phyloP scores from a whole-genome alignment of 2,113 vertebrate genomes.

The Albula glossodonta region DNA sequence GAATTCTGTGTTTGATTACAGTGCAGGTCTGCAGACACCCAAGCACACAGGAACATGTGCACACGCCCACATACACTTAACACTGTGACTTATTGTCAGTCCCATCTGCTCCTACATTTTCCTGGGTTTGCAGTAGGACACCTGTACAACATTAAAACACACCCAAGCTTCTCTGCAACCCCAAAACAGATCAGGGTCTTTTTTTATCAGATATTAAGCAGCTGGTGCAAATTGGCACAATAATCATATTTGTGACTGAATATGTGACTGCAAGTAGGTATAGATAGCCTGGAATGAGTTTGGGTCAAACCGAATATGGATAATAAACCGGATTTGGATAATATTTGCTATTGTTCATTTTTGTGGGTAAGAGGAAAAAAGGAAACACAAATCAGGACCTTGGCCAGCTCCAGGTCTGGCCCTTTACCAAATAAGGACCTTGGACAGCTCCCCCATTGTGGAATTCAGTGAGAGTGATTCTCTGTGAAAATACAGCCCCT shows the following conservation, averaged over 20 bases:
- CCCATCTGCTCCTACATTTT: background rate
- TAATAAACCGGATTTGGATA: too few species aligned
- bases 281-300: too few species aligned
- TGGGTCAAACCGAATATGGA: background rate
- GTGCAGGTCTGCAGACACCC: background rate
- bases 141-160: background rate
- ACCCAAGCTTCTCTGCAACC: background rate
- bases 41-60: background rate
- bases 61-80: constrained; percentile 28
- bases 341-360: too few species aligned
- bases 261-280: background rate
- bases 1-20: background rate
- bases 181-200: constrained; percentile 2
- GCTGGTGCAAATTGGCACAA: constrained; percentile 1
- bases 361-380: too few species aligned
- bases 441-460: constrained; percentile 38
- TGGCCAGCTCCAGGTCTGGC: constrained; percentile 20
- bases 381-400: constrained; percentile 18
- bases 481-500: constrained; percentile 20
- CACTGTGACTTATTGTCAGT: background rate
- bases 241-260: constrained; percentile 9
- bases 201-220: constrained; percentile 49
- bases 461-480: constrained; percentile 21
- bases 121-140: background rate
- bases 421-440: constrained; percentile 32